Evolutionary conservation across 1,140 invertebrate genomes (phyloP).

Genomic region (Drosophila paulistorum): DNA sequence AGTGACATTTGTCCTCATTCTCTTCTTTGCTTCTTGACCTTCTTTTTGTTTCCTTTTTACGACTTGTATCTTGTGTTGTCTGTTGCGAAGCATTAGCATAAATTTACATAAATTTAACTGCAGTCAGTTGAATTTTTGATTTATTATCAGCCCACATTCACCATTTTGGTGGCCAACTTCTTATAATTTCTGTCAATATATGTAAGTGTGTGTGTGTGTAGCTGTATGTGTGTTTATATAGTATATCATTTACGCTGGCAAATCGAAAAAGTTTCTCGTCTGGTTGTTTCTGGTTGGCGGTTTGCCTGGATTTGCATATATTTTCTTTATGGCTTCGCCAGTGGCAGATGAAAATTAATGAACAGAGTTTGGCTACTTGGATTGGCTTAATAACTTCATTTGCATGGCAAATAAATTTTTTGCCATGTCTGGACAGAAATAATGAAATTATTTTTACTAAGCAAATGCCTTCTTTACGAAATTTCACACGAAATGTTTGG

Average conservation of each 20-base stretch:
- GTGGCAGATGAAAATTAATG: slow-evolving; percentile 60
- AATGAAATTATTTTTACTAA: background rate
- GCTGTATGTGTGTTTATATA: slow-evolving; percentile 30
- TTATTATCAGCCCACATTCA: slow-evolving; percentile 22
- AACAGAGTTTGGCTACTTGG: slow-evolving; percentile 21
- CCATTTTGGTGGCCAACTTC: slow-evolving; percentile 38
- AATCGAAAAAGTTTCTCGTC: slow-evolving; percentile 69
- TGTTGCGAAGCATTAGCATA: slow-evolving; percentile 46
- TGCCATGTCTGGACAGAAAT: background rate
- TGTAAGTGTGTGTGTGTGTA: slow-evolving; percentile 9
- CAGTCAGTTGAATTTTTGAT: slow-evolving; percentile 40
- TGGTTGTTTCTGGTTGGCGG: slow-evolving; percentile 19
- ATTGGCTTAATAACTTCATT: slow-evolving; percentile 24
- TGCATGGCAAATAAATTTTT: slow-evolving; percentile 10
- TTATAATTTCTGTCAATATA: slow-evolving; percentile 53
- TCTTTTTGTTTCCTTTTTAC: slow-evolving; percentile 26
- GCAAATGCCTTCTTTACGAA: background rate
- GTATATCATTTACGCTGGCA: slow-evolving; percentile 60
- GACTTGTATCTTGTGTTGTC: background rate
- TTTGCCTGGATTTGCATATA: slow-evolving; percentile 40
- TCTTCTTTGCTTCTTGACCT: slow-evolving; percentile 17
- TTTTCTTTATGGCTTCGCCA: slow-evolving; percentile 11
- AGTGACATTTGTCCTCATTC: slow-evolving; percentile 37
- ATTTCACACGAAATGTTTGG: background rate
- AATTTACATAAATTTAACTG: slow-evolving; percentile 66